Evolutionary conservation across 2,113 vertebrate species (phyloP), one percentile per base, ranked within the genome.

Genomic region (Callocephalon fimbriatum): DNA sequence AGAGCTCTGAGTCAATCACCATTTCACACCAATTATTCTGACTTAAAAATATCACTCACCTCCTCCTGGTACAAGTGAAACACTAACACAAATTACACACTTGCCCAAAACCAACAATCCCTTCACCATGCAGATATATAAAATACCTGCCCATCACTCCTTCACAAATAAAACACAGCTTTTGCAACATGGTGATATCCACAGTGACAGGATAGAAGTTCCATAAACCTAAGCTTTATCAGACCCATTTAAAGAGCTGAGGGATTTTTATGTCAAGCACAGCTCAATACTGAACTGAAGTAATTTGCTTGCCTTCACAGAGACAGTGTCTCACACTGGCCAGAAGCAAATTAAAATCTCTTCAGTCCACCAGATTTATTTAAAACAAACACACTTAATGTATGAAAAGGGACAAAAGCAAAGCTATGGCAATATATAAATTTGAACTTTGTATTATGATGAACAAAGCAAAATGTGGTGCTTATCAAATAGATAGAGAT

Each of bases 161-260:
- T 38, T 47, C 29, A 11, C 2, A 2, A 71, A n/a, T 15, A 81
- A 48, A 75, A 59, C 25, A 58, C 11, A 48, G 15, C 14, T 74
- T 67, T 54, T 47, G 54, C 62, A 75, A 50, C 15, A 53, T 7
- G 3, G 38, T n/a, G 51, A 54, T 44, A 87, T 44, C 8, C 32
- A 40, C 12, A 40, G 40, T 0, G 2, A 54, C 23, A 45, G 0
- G 0, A 35, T 1, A 81, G 32, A 53, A 71, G 29, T 25, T 45
- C 45, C 37, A 67, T 27, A 66, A 87, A 71, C 17, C 16, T 27
- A 42, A 44, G 15, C 12, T 84, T 84, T 79, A 59, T 12, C 44
- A 35, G 45, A 35, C 8, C 31, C 9, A 11, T 65, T 62, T 50
- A 35, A 89, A 79, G 31, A 74, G 16, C 7, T 23, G 16, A 44